Conservation (phyloP, 2,888 invertebrate genomes). For the Thymelicus lineola region DNA sequence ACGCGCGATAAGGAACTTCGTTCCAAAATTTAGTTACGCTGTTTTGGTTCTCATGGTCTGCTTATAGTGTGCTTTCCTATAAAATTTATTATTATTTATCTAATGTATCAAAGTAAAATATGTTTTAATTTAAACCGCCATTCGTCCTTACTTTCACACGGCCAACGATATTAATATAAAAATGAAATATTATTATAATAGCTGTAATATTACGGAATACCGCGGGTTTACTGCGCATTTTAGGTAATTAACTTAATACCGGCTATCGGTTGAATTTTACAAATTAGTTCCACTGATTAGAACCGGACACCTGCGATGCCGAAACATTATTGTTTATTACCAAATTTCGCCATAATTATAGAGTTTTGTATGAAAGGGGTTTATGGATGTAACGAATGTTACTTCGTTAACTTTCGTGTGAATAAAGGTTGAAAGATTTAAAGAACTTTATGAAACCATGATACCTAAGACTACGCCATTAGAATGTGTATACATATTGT, state of each 20-base stretch:
- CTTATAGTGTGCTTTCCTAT: no score
- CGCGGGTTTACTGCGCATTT: conserved; percentile 23
- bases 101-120: no score
- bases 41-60: no score
- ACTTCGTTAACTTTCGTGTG: background rate
- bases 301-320: conserved; percentile 35
- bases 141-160: background rate
- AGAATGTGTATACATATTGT: no score
- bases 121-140: no score
- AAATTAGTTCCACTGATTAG: conserved; percentile 39
- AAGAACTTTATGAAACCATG: no score
- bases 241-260: conserved; percentile 34
- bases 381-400: background rate
- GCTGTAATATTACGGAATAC: conserved; percentile 10
- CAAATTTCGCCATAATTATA: conserved; percentile 36
- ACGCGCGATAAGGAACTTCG: no score
- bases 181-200: conserved; percentile 21
- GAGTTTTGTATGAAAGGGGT: conserved; percentile 30
- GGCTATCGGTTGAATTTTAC: conserved; percentile 32
- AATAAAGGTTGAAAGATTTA: no score
- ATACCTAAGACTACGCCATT: no score
- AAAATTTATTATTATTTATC: no score
- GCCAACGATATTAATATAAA: conserved; percentile 14
- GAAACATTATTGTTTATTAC: conserved; percentile 38
- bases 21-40: no score